Percentiles rank a stretch among this genome's conserved stretches.
These are phyloP conservation scores for Sus cebifrons DNA, from an alignment of 2,797 vertebrate species.

Conservation along the genomic window DNA sequence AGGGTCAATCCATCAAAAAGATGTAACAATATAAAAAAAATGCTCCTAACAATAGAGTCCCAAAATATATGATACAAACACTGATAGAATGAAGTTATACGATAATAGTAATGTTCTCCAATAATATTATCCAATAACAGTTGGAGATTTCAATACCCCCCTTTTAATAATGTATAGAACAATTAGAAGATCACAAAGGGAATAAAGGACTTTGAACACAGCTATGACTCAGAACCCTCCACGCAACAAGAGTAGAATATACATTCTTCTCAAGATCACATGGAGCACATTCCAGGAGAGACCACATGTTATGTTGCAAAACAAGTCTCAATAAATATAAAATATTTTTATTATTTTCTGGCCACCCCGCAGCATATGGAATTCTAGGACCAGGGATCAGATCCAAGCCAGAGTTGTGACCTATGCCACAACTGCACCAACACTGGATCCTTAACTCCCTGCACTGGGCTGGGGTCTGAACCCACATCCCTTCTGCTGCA, in stretches of 20 bases:
- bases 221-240: not conserved
- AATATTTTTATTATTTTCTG: too few species aligned
- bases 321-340: not conserved
- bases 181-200: not conserved
- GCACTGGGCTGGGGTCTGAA: too few species aligned
- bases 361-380: too few species aligned
- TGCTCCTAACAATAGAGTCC: not conserved
- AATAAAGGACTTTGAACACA: not conserved
- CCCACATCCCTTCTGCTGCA: too few species aligned
- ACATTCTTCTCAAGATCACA: not conserved
- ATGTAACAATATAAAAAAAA: not conserved
- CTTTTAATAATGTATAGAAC: not conserved
- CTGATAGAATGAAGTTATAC: not conserved
- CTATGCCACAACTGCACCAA: too few species aligned
- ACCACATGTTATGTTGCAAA: not conserved
- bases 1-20: not conserved
- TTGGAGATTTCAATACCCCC: not conserved
- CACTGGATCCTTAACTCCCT: too few species aligned
- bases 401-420: too few species aligned
- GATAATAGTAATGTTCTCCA: not conserved
- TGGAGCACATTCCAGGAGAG: not conserved
- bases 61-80: not conserved
- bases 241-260: not conserved
- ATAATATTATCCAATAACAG: not conserved
- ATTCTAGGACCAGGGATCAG: too few species aligned